Conservation (phyloP, 2,888 invertebrate species). For the Diogma glabrata region DNA sequence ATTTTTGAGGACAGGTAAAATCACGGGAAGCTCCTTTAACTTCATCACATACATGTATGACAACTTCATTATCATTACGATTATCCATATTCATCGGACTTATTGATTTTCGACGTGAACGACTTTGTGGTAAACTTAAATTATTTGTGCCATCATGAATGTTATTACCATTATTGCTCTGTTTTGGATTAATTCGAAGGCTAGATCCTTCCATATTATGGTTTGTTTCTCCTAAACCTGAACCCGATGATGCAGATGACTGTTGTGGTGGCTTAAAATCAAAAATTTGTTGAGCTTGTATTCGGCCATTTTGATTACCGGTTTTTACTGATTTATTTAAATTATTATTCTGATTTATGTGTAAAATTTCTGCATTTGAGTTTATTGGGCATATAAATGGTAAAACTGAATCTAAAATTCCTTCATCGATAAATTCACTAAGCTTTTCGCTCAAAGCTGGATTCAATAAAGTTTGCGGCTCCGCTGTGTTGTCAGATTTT, state of each 20-base stretch:
- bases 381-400: conserved; percentile 49
- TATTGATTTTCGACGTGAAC: conserved; percentile 4
- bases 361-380: background rate
- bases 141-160: background rate
- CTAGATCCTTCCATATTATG: background rate
- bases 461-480: conserved; percentile 22
- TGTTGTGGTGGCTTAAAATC: background rate
- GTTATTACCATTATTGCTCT: background rate
- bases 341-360: background rate
- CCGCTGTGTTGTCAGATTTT: conserved; percentile 11
- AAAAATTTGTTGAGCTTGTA: conserved; percentile 7
- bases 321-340: background rate
- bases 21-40: conserved; percentile 80
- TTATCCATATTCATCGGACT: background rate
- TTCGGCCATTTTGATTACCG: background rate
- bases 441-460: conserved; percentile 30
- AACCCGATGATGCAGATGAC: background rate
- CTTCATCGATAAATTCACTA: conserved; percentile 61
- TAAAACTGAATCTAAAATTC: conserved; percentile 68
- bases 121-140: background rate
- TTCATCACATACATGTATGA: conserved; percentile 93
- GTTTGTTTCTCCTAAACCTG: background rate
- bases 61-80: conserved; percentile 51
- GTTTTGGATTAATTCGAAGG: background rate
- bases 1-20: conserved; percentile 76